Conservation (phyloP, 2,113 vertebrate genomes). For the Lota lota region DNA sequence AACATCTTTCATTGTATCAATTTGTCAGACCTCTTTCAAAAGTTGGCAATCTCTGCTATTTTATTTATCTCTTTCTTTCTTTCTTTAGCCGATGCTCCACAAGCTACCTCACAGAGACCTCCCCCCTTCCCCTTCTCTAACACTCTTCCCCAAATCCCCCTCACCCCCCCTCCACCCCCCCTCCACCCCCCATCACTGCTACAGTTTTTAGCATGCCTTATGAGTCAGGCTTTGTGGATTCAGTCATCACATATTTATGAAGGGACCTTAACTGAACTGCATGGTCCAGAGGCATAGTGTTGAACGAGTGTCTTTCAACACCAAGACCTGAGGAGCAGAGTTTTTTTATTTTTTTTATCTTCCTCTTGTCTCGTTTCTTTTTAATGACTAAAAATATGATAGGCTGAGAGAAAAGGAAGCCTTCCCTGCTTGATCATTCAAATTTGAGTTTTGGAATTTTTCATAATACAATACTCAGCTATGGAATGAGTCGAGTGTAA, state of each 20-base stretch:
- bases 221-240: conserved; percentile 48
- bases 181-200: neutral
- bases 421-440: too few species aligned
- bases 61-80: neutral
- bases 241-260: conserved; percentile 52
- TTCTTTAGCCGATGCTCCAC: neutral
- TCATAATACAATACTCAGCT: too few species aligned
- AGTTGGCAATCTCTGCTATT: neutral
- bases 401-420: too few species aligned
- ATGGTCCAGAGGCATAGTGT: conserved; percentile 41
- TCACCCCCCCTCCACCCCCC: neutral
- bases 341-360: conserved; percentile 13
- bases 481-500: too few species aligned
- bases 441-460: too few species aligned
- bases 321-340: too few species aligned
- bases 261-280: conserved; percentile 35
- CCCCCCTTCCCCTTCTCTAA: neutral
- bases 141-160: too few species aligned
- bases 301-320: conserved; percentile 26
- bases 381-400: too few species aligned
- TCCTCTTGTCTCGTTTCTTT: too few species aligned
- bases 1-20: neutral
- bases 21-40: neutral
- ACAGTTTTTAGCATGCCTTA: conserved; percentile 22
- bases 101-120: conserved; percentile 19